These are phyloP conservation scores for Halesus radiatus DNA, from an alignment of 1,140 invertebrate genomes.

Conservation along the genomic window DNA sequence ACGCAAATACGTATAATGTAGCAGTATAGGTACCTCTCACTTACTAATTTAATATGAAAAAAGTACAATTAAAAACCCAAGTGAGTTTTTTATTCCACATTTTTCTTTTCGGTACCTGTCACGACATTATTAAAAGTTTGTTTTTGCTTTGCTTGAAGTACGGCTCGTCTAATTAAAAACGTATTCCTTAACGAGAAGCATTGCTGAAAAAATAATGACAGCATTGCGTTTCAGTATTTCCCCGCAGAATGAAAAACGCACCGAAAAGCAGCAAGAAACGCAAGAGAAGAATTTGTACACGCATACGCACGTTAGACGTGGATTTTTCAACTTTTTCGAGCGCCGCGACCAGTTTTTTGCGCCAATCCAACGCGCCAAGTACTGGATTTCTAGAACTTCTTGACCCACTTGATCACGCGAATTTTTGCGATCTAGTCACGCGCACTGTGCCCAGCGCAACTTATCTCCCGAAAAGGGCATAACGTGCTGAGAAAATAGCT, in stretches of 20 bases:
- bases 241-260: neutral
- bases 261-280: neutral
- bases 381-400: conserved; percentile 52
- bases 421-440: conserved; percentile 50
- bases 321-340: conserved; percentile 43
- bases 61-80: too few relatives aligned
- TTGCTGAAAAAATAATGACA: too few relatives aligned
- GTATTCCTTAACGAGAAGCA: too few relatives aligned
- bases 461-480: conserved; percentile 39
- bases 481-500: conserved; percentile 18
- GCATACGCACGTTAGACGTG: conserved; percentile 44
- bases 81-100: too few relatives aligned
- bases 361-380: conserved; percentile 26
- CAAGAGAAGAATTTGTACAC: neutral
- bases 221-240: conserved; percentile 21
- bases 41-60: too few relatives aligned
- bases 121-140: too few relatives aligned
- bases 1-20: too few relatives aligned
- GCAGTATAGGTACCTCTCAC: too few relatives aligned
- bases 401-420: conserved; percentile 58
- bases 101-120: too few relatives aligned
- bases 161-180: too few relatives aligned
- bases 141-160: too few relatives aligned
- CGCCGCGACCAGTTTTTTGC: conserved; percentile 39
- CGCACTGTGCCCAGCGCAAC: conserved; percentile 13